A percentile compares a stretch with the other conserved stretches of the same genome.
Evolutionary conservation across 2,888 invertebrate species (phyloP).

Genomic region (Xestobium rufovillosum): DNA sequence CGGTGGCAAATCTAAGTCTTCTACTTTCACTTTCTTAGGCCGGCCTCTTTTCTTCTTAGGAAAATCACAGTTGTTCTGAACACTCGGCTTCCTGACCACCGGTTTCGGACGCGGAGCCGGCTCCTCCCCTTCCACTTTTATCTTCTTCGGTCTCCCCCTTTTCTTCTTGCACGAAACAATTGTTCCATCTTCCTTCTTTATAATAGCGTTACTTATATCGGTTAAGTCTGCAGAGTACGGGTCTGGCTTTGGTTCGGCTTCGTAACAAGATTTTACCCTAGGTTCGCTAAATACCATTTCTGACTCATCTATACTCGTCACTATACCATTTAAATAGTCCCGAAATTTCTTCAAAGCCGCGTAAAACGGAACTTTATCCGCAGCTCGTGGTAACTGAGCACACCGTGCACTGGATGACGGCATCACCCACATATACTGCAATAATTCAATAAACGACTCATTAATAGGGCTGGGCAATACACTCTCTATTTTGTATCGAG

Average conservation of each 20-base stretch:
- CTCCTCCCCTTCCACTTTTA: slow-evolving; percentile 62
- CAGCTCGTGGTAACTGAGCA: slow-evolving; percentile 93
- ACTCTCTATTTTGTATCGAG: no score
- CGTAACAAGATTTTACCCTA: slow-evolving; percentile 57
- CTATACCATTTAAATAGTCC: slow-evolving; percentile 84
- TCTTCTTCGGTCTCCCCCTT: slow-evolving; percentile 83
- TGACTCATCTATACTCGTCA: slow-evolving; percentile 75
- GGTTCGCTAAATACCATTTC: slow-evolving; percentile 80
- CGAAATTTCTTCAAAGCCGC: slow-evolving; percentile 91
- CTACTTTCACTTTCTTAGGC: slow-evolving; percentile 76
- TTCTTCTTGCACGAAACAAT: slow-evolving; percentile 76
- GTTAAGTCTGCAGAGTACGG: slow-evolving; percentile 40
- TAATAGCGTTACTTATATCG: slow-evolving; percentile 46
- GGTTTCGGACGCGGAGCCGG: slow-evolving; percentile 48
- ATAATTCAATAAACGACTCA: slow-evolving; percentile 29
- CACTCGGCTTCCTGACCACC: slow-evolving; percentile 45
- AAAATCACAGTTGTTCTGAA: slow-evolving; percentile 48
- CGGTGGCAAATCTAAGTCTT: slow-evolving; percentile 48
- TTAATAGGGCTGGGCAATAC: slow-evolving; percentile 5
- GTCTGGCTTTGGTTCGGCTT: slow-evolving; percentile 48
- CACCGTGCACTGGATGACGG: slow-evolving; percentile 96
- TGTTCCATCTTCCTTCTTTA: slow-evolving; percentile 54
- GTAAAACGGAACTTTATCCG: slow-evolving; percentile 97
- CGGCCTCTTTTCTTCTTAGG: slow-evolving; percentile 83
- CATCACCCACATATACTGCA: slow-evolving; percentile 97